Evolutionary conservation across 2,888 invertebrate species (phyloP).

Genomic region (Chalcis sispes): DNA sequence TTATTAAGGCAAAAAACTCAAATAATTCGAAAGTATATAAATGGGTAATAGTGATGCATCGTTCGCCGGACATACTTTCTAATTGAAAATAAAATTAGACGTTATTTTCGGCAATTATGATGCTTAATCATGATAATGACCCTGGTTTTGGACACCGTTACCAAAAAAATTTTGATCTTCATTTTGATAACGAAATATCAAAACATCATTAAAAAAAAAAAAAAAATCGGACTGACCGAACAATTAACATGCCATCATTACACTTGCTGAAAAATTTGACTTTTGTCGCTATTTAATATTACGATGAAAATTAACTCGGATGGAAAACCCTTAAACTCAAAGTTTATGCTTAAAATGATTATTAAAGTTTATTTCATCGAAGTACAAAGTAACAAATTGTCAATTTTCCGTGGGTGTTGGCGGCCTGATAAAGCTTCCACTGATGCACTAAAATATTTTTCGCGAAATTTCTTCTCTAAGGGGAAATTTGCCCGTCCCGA

Average conservation of each 20-base stretch:
- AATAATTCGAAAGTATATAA: constrained; percentile 9
- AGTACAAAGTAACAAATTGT: neutral
- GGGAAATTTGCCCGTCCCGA: constrained; percentile 2
- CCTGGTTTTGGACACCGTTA: constrained; percentile 22
- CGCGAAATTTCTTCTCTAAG: constrained; percentile 20
- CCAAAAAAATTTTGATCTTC: constrained; percentile 26
- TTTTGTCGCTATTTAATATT: no score
- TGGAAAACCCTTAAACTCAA: neutral
- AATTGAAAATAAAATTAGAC: neutral
- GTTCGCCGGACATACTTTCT: constrained; percentile 7
- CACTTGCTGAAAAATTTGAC: neutral
- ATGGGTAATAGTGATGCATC: constrained; percentile 2
- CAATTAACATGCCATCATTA: neutral
- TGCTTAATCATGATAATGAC: neutral
- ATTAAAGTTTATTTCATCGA: neutral
- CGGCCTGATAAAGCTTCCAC: constrained; percentile 24
- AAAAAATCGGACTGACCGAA: constrained; percentile 66
- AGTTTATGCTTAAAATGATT: constrained; percentile 15
- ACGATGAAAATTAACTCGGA: neutral
- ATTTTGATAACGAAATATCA: constrained; percentile 22
- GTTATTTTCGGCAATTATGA: constrained; percentile 29
- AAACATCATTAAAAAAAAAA: constrained; percentile 37
- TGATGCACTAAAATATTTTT: constrained; percentile 23
- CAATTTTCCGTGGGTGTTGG: neutral
- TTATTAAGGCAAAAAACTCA: constrained; percentile 21